Evolutionary conservation across 2,888 invertebrate genomes (phyloP), one percentile per base, ranked within the genome.

Genomic region (Athalia rosae): DNA sequence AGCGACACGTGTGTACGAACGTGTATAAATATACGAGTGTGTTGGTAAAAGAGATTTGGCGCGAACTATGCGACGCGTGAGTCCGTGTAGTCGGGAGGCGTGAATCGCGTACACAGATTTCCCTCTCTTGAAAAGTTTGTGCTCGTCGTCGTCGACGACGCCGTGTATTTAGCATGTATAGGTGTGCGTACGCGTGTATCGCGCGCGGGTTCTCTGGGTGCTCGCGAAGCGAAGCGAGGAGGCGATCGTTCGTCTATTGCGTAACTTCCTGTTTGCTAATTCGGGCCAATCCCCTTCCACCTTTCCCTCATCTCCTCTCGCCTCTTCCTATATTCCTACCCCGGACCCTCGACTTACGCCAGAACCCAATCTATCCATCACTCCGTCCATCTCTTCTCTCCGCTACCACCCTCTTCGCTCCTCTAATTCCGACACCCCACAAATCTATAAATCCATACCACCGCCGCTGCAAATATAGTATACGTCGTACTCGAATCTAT

Each of bases 211-310:
- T 53, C 53, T 53, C 62, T 62, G 9, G 28, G 28, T 28, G 28
- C 28, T 28, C 28, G 8, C 62, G 45, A 61, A 61, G 45, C 45
- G 43, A 53, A 15, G 74, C 64, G 43, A 56, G 58, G 58, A 47
- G 73, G 48, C 73, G 58, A 61, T 73, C 73, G 58, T 73, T 61
- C 59, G 59, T 58, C 59, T 59, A 56, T 76, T 76, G 15, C 76
- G 76, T 56, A 76, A 76, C 76, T 76, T 76, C 76, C 76, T 63
- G 76, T 63, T 76, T 64, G 76, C 76, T 76, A 76, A 76, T 76
- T 76, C 76, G 76, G 64, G 64, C 76, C 76, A 53, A 76, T 76
- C 63, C 76, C 61, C 13, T 73, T 79, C 64, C n/a, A 50, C 58
- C 47, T n/a, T 47, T 41, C 67, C 15, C 45, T 41, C 63, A 9